Evolutionary conservation across 2,113 vertebrate genomes (phyloP), one percentile per base, ranked within the genome.

Genomic region (Sus scrofa): DNA sequence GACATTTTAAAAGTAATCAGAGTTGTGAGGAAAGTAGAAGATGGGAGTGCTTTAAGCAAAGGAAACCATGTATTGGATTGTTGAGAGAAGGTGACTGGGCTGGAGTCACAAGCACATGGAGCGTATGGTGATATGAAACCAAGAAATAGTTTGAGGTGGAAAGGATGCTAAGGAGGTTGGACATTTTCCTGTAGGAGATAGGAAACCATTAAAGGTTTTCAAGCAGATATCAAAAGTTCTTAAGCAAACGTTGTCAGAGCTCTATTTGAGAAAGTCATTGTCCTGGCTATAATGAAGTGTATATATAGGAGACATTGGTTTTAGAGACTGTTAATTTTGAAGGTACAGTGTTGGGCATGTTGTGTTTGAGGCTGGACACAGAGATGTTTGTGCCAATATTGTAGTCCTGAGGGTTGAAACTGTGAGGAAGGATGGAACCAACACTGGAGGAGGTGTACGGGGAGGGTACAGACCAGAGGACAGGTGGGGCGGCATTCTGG

Each of bases 1-100:
- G n/a, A 50, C 70, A 67, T 73, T 95, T 87, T 19, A 6, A 34
- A 70, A 95, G 56, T 60, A 84, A 95, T n/a, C 30, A 50, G 27
- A 78, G 39, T 27, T 44, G 52, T 91, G 52, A 88, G 19, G 32
- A 44, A 84, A 63, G 62, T n/a, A 73, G 37, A 81, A 68, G 37
- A 60, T 27, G 26, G 14, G 18, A 74, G 27, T 13, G 24, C 54
- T 30, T 83, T 32, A 58, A 27, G 52, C 32, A 73, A 37, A 67
- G 27, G 12, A 86, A 86, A 9, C 27, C 37, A 13, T 60, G 75
- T 70, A 62, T 83, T 86, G 92, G 73, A 56, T 74, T 73, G 22
- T 56, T 62, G 65, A 77, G 58, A 12, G 58, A 68, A 65, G 22
- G 54, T 2, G 1, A 68, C 19, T 65, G 26, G 60, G 13, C 16